Evolutionary conservation across 2,113 vertebrate species (phyloP), one percentile per base, ranked within the genome.

Genomic region (Nothobranchius kuhntae): DNA sequence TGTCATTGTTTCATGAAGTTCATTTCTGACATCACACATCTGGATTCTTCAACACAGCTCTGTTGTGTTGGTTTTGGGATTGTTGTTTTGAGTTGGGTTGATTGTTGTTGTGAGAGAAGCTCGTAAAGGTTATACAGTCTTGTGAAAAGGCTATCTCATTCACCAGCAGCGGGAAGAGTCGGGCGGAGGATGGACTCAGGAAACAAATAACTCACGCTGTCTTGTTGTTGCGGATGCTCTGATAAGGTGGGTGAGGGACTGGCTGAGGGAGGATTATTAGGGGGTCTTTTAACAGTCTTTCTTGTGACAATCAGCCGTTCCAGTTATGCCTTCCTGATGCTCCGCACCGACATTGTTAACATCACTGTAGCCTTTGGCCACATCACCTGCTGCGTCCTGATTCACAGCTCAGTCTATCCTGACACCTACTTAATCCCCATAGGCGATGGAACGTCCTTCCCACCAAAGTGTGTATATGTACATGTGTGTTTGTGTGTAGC

Each of bases 151-250:
- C 76, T 78, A 82, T 83, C 81, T 85, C 65, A 68, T 80, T 87
- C 65, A 26, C 53, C 73, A 52, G 77, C 72, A 79, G 73, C 78
- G 84, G 30, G 80, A 81, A 72, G 68, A 85, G 86, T 67, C 71
- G 58, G 66, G 56, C 58, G 75, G 26, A 68, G 85, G 77, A 89
- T 80, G 67, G 70, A 67, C 61, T 72, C 52, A 4, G 80, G 67
- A 90, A 86, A 84, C 77, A 90, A 86, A 86, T 83, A 66, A 76
- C 78, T 87, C 78, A 80, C 75, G 72, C 85, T 83, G 70, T 71
- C 83, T 82, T 78, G 73, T 89, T 91, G 84, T 82, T 76, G 78
- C 57, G 77, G 77, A 65, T 63, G 65, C 64, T 46, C 68, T 74
- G 85, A 86, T 83, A 83, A 78, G 78, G 71, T 73, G 73, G 75